Conservation (phyloP, 30 jellyfish, hydroid and myxozoan genomes). For the Rhopilema esculentum region DNA sequence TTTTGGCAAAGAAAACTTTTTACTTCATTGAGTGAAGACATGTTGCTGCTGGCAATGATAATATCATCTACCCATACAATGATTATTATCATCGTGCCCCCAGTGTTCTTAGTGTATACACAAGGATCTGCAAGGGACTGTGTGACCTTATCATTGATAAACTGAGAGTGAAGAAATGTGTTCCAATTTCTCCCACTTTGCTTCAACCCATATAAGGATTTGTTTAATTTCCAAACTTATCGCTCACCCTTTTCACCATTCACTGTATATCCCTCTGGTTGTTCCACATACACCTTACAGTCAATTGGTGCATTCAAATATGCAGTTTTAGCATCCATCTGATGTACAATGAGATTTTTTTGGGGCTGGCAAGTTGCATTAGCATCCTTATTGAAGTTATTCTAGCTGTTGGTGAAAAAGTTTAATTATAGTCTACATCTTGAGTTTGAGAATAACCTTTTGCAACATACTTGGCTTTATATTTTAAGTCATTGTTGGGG, state of each 20-base stretch:
- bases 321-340: conserved; percentile 52
- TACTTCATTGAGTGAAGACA: conserved; percentile 10
- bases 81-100: background rate
- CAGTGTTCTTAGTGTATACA: conserved; percentile 19
- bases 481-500: conserved; percentile 15
- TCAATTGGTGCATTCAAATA: conserved; percentile 64
- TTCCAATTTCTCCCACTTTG: conserved; percentile 72
- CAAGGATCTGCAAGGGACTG: conserved; percentile 53
- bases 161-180: conserved; percentile 1
- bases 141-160: conserved; percentile 4
- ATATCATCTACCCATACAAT: conserved; percentile 75
- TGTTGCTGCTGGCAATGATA: conserved; percentile 44
- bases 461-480: conserved; percentile 73
- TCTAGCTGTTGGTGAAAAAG: conserved; percentile 43
- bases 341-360: conserved; percentile 8
- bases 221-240: conserved; percentile 29
- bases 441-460: conserved; percentile 55
- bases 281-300: conserved; percentile 49
- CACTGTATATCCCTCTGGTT: conserved; percentile 60
- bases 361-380: conserved; percentile 20
- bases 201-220: conserved; percentile 48
- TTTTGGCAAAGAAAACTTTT: background rate
- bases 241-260: conserved; percentile 21
- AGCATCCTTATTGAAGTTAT: conserved; percentile 22
- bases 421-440: conserved; percentile 56